Evolutionary conservation across 2,888 invertebrate genomes (phyloP).

Genomic region (Diarsia rubi): DNA sequence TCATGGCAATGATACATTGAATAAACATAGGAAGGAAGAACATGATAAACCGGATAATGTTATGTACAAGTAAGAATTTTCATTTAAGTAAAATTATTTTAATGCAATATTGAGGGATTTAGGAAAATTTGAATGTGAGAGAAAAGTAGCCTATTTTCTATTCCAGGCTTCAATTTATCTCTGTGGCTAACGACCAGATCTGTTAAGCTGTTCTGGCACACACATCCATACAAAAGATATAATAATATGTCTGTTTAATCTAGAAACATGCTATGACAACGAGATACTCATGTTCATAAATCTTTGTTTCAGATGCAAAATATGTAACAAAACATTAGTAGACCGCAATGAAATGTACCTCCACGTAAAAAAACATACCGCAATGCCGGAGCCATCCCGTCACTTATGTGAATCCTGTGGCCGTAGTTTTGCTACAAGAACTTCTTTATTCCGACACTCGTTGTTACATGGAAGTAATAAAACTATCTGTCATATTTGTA

Average conservation of each 20-base stretch:
- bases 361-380: constrained; percentile 90
- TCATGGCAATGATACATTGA: constrained; percentile 76
- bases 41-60: constrained; percentile 76
- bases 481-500: constrained; percentile 77
- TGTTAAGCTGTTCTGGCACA: too few relatives aligned
- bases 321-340: constrained; percentile 90
- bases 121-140: not conserved
- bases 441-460: constrained; percentile 80
- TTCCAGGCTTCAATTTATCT: too few relatives aligned
- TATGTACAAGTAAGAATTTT: constrained; percentile 76
- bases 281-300: not conserved
- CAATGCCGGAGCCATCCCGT: constrained; percentile 69
- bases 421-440: constrained; percentile 80
- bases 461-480: constrained; percentile 72
- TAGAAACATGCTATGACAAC: not conserved
- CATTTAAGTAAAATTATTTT: not conserved
- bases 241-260: not conserved
- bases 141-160: not conserved
- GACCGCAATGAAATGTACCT: constrained; percentile 90
- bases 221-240: too few relatives aligned
- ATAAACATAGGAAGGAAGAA: constrained; percentile 78
- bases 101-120: not conserved
- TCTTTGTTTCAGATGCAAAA: constrained; percentile 87
- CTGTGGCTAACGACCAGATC: too few relatives aligned
- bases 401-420: constrained; percentile 88